Evolutionary conservation across 1,140 invertebrate genomes (phyloP).

Genomic region (Magallana ariakensis): DNA sequence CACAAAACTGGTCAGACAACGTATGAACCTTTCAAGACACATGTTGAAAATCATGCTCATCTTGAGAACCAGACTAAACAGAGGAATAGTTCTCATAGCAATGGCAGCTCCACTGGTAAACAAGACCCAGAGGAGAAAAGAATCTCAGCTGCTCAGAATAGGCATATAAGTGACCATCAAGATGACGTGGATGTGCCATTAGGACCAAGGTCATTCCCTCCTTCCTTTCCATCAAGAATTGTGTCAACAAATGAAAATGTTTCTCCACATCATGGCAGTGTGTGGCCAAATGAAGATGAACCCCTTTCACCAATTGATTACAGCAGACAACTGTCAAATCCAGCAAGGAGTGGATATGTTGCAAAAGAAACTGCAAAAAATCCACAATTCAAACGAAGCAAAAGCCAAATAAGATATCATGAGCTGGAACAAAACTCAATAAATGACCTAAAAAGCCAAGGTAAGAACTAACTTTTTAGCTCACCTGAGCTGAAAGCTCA

Average conservation of each 20-base stretch:
- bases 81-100: background rate
- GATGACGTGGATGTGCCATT: background rate
- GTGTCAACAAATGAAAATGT: background rate
- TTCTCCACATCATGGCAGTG: background rate
- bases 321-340: slow-evolving; percentile 26
- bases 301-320: background rate
- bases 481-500: too few relatives aligned
- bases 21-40: background rate
- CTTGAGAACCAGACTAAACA: background rate
- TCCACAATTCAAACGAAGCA: background rate
- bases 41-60: background rate
- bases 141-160: background rate
- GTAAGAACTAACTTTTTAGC: background rate
- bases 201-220: background rate
- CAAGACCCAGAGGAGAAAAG: background rate
- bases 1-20: slow-evolving; percentile 11
- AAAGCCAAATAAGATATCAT: slow-evolving; percentile 3
- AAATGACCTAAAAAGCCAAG: slow-evolving; percentile 15
- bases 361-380: slow-evolving; percentile 22
- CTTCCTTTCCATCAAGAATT: background rate
- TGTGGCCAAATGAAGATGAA: background rate
- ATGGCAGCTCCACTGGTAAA: background rate
- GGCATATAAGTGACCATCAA: background rate
- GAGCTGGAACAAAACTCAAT: slow-evolving; percentile 17
- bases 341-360: slow-evolving; percentile 2